phyloP scores from a whole-genome alignment of 2,113 vertebrate genomes.

The Otus sunia region DNA sequence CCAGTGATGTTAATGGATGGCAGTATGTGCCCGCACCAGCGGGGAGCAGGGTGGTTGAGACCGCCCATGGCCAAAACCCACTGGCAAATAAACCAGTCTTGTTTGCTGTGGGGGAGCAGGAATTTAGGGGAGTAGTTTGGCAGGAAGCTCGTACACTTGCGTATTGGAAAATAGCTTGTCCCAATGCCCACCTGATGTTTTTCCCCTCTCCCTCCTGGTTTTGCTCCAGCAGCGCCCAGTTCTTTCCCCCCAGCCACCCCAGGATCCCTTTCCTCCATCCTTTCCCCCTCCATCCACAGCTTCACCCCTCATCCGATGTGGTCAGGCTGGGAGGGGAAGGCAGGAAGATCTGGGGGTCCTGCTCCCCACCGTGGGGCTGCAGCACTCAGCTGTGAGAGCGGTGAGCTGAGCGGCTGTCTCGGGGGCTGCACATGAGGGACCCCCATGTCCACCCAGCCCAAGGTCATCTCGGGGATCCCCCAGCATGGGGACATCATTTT shows the following conservation, averaged over 20 bases:
- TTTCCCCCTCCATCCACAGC: neutral
- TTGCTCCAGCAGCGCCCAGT: neutral
- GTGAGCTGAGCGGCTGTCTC: neutral
- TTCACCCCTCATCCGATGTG: accelerated
- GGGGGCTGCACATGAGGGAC: neutral
- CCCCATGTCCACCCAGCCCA: accelerated
- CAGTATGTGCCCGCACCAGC: neutral
- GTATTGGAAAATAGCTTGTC: neutral
- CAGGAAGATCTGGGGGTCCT: neutral
- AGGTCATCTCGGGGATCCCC: neutral
- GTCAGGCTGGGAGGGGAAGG: neutral
- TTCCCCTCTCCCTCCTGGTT: neutral
- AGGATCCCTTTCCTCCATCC: neutral
- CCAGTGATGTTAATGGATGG: accelerated
- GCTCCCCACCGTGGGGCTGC: accelerated
- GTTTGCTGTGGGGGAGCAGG: neutral
- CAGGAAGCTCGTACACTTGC: neutral
- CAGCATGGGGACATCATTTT: neutral
- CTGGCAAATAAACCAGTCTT: neutral
- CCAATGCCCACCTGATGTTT: neutral
- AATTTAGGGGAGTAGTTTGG: constrained; percentile 1
- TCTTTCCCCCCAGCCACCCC: neutral
- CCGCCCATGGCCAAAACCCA: accelerated
- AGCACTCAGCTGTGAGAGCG: neutral
- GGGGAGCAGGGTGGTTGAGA: accelerated